phyloP scores from a whole-genome alignment of 1,140 invertebrate genomes.

The Drosophila mauritiana region DNA sequence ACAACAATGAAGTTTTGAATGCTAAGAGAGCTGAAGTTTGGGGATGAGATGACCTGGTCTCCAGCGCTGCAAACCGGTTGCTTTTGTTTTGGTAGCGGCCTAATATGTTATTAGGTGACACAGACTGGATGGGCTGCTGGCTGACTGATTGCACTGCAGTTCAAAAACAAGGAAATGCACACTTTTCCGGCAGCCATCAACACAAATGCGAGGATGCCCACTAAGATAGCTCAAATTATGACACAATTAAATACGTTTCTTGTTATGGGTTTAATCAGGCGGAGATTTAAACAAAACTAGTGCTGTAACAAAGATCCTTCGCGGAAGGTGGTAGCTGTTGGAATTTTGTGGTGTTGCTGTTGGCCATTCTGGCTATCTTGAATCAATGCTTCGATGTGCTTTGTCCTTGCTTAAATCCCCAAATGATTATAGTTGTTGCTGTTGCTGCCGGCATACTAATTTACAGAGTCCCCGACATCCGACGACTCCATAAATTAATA shows the following conservation, averaged over 20 bases:
- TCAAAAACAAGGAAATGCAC: slow-evolving; percentile 13
- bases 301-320: slow-evolving; percentile 60
- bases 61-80: slow-evolving; percentile 21
- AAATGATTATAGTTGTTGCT: slow-evolving; percentile 67
- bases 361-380: slow-evolving; percentile 17
- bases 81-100: slow-evolving; percentile 8
- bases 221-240: slow-evolving; percentile 12
- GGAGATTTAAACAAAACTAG: slow-evolving; percentile 75
- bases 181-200: slow-evolving; percentile 17
- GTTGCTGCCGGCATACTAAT: slow-evolving; percentile 77
- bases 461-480: slow-evolving; percentile 36
- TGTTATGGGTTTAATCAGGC: slow-evolving; percentile 76
- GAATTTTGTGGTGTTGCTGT: slow-evolving; percentile 23
- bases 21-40: not conserved
- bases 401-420: slow-evolving; percentile 73
- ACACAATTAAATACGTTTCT: slow-evolving; percentile 52
- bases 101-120: slow-evolving; percentile 16
- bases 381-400: slow-evolving; percentile 17
- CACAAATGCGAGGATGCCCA: slow-evolving; percentile 6
- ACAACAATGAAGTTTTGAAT: not conserved
- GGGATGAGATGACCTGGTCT: slow-evolving; percentile 15
- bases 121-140: not conserved
- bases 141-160: slow-evolving; percentile 4
- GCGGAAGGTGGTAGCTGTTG: slow-evolving; percentile 50
- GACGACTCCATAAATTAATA: slow-evolving; percentile 69